These are phyloP conservation scores for Galerucella pusilla DNA, from an alignment of 2,888 invertebrate genomes.

Conservation along the genomic window DNA sequence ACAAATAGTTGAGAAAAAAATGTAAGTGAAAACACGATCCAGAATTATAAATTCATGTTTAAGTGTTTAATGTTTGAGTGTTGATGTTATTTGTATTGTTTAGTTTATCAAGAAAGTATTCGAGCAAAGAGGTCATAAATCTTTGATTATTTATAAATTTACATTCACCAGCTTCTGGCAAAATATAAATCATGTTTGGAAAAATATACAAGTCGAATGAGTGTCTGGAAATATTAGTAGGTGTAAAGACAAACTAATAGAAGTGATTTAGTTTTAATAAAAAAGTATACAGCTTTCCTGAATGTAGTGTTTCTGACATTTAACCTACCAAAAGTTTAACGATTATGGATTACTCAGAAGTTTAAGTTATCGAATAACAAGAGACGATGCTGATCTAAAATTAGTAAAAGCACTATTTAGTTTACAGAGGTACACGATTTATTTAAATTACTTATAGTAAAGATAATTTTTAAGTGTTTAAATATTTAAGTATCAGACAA, in stretches of 20 bases:
- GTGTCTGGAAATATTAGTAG: background rate
- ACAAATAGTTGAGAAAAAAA: background rate
- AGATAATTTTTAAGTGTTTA: too few relatives aligned
- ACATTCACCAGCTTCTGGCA: background rate
- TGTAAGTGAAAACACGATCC: background rate
- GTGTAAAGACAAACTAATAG: background rate
- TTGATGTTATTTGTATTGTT: conserved; percentile 14
- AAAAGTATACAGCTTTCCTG: background rate
- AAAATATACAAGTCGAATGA: conserved; percentile 11
- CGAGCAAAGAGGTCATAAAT: background rate
- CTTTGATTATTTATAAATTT: conserved; percentile 16
- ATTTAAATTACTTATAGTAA: too few relatives aligned
- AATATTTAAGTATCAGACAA: too few relatives aligned
- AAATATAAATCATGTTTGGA: background rate
- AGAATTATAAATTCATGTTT: background rate
- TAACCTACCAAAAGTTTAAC: background rate
- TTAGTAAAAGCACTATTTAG: too few relatives aligned
- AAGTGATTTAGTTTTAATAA: background rate
- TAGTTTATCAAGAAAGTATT: conserved; percentile 10
- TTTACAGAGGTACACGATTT: too few relatives aligned
- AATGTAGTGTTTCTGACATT: background rate
- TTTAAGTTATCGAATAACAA: background rate
- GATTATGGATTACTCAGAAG: too few relatives aligned
- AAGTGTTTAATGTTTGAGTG: background rate
- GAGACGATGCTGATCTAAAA: too few relatives aligned